A percentile compares a stretch with the other conserved stretches of the same genome.
phyloP scores from a whole-genome alignment of 2,888 invertebrate genomes.

The Dyspetes luteomarginatus region DNA sequence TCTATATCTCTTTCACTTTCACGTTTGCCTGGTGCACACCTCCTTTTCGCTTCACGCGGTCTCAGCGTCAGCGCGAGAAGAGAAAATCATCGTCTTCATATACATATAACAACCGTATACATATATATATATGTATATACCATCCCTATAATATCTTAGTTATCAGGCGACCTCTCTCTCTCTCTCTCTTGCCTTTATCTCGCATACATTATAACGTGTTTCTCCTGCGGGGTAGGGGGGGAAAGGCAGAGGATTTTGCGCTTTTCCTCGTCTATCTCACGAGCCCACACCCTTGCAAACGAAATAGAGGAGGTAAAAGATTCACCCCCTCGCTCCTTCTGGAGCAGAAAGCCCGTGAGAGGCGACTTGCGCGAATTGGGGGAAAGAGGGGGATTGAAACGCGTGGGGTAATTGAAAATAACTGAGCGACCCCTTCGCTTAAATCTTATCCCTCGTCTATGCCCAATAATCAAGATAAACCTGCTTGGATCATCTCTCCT shows the following conservation, averaged over 20 bases:
- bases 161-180: slow-evolving; percentile 74
- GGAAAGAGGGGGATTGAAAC: slow-evolving; percentile 73
- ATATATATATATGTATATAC: slow-evolving; percentile 72
- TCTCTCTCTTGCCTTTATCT: slow-evolving; percentile 81
- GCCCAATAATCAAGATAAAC: slow-evolving; percentile 79
- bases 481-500: slow-evolving; percentile 78
- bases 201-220: slow-evolving; percentile 82
- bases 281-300: slow-evolving; percentile 22
- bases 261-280: slow-evolving; percentile 50
- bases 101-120: slow-evolving; percentile 7
- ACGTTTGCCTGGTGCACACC: neutral
- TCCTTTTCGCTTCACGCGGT: slow-evolving; percentile 50
- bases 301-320: slow-evolving; percentile 47
- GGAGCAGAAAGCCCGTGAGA: neutral
- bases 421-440: slow-evolving; percentile 77
- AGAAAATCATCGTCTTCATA: slow-evolving; percentile 60
- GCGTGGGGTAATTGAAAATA: slow-evolving; percentile 82
- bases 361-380: slow-evolving; percentile 29
- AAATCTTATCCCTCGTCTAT: slow-evolving; percentile 75
- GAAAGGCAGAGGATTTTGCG: slow-evolving; percentile 50
- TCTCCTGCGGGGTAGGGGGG: slow-evolving; percentile 67
- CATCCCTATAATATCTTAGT: slow-evolving; percentile 83
- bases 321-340: too few species aligned
- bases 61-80: slow-evolving; percentile 55
- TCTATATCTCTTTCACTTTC: slow-evolving; percentile 59